Conservation (phyloP, 2,888 invertebrate species). For the Perdita meconis region DNA sequence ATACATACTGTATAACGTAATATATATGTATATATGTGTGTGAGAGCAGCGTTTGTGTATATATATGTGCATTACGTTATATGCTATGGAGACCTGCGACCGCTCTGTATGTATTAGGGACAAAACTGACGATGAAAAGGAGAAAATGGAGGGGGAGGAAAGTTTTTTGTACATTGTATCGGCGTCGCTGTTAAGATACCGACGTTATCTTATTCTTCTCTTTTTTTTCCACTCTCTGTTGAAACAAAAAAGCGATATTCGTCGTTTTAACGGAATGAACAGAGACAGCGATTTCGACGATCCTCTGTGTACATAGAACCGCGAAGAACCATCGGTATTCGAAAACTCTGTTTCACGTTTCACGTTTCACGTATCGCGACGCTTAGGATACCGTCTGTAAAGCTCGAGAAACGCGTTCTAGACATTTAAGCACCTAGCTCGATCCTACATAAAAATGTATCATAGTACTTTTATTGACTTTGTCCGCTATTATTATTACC, state of each 20-base stretch:
- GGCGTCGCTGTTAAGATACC: constrained; percentile 47
- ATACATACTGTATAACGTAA: constrained; percentile 59
- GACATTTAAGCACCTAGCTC: constrained; percentile 75
- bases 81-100: constrained; percentile 61
- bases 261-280: constrained; percentile 22
- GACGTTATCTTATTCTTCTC: not conserved
- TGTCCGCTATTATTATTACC: constrained; percentile 71
- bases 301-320: constrained; percentile 71
- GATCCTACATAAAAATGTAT: constrained; percentile 81
- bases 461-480: constrained; percentile 73
- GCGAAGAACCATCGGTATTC: constrained; percentile 61
- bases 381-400: constrained; percentile 56
- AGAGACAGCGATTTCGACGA: constrained; percentile 41
- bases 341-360: constrained; percentile 61
- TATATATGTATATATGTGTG: constrained; percentile 37
- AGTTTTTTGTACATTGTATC: constrained; percentile 73
- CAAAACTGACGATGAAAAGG: constrained; percentile 8
- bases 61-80: constrained; percentile 49
- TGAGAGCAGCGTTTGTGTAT: constrained; percentile 9
- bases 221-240: constrained; percentile 1
- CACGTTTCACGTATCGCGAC: constrained; percentile 61
- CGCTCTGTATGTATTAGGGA: constrained; percentile 67
- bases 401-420: constrained; percentile 60
- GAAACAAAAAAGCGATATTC: not conserved
- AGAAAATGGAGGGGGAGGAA: constrained; percentile 8